Conservation (phyloP, 2,888 invertebrate genomes). For the Eremobia ochroleuca region DNA sequence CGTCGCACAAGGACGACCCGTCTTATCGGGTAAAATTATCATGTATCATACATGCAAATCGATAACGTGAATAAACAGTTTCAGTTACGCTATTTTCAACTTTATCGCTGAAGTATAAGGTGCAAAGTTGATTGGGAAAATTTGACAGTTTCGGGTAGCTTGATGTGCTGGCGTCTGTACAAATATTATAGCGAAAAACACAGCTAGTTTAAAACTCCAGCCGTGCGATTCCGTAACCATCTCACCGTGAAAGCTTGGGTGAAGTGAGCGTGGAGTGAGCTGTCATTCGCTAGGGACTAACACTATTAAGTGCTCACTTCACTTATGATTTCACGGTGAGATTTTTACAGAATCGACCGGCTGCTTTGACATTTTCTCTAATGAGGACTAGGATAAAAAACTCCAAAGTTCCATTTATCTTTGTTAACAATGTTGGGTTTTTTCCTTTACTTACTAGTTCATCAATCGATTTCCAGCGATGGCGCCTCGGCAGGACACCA, state of each 20-base stretch:
- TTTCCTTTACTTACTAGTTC: slow-evolving; percentile 46
- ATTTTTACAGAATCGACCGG: too few species aligned
- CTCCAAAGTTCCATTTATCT: slow-evolving; percentile 7
- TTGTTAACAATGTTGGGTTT: slow-evolving; percentile 23
- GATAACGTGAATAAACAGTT: slow-evolving; percentile 42
- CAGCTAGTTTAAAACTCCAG: too few species aligned
- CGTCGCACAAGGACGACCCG: slow-evolving; percentile 25
- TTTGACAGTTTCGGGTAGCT: too few species aligned
- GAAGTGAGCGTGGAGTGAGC: too few species aligned
- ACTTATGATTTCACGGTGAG: too few species aligned
- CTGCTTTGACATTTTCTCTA: not conserved
- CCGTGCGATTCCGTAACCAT: too few species aligned
- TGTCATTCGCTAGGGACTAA: too few species aligned
- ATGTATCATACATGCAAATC: slow-evolving; percentile 37
- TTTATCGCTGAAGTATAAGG: too few species aligned
- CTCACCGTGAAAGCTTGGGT: too few species aligned
- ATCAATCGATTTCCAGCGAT: slow-evolving; percentile 76
- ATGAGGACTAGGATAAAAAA: not conserved
- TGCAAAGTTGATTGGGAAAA: too few species aligned
- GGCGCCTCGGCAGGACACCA: slow-evolving; percentile 86
- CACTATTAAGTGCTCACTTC: too few species aligned
- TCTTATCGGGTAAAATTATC: slow-evolving; percentile 56
- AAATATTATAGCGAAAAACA: slow-evolving; percentile 1
- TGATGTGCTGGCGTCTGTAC: too few species aligned
- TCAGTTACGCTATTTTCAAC: slow-evolving; percentile 21